Conservation (phyloP, 2,113 vertebrate species). For the Madoqua kirkii region DNA sequence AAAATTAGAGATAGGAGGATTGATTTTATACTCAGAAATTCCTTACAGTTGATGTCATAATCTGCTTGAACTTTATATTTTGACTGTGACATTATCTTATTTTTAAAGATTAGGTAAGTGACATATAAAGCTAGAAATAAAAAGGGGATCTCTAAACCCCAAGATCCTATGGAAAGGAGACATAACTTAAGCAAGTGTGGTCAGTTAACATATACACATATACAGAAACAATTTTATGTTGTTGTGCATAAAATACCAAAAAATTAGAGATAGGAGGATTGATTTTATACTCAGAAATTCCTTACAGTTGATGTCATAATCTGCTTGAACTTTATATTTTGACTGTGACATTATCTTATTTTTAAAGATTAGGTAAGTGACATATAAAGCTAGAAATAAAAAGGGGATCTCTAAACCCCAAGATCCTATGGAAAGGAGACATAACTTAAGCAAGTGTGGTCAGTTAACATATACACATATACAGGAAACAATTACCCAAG, state of each 20-base stretch:
- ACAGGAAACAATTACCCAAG: neutral
- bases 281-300: constrained; percentile 53
- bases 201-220: neutral
- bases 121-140: constrained; percentile 26
- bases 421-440: neutral
- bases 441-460: constrained; percentile 26
- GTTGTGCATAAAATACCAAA: neutral
- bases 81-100: constrained; percentile 36
- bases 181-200: constrained; percentile 26
- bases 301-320: constrained; percentile 17
- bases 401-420: neutral
- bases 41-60: constrained; percentile 18
- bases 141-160: neutral
- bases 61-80: constrained; percentile 32
- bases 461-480: neutral
- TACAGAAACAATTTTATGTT: neutral
- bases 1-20: neutral
- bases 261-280: neutral
- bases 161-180: neutral
- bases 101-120: constrained; percentile 36
- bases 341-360: constrained; percentile 31
- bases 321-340: constrained; percentile 41
- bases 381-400: constrained; percentile 30
- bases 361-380: constrained; percentile 32
- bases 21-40: constrained; percentile 55